phyloP scores from a whole-genome alignment of 2,797 vertebrate genomes.

The Sciurus vulgaris region DNA sequence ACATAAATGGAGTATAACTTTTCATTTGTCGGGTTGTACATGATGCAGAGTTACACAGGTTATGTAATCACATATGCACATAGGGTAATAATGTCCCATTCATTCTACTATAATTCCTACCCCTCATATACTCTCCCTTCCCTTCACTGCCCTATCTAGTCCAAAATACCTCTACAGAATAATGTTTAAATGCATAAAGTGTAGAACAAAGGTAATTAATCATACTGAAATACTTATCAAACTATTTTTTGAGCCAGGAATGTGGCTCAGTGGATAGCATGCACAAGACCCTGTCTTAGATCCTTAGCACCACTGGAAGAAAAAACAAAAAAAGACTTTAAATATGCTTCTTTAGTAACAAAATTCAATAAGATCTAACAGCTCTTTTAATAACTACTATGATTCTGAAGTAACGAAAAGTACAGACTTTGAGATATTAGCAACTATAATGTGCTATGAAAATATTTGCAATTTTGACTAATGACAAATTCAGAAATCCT shows the following conservation, averaged over 20 bases:
- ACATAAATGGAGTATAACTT: too few relatives aligned
- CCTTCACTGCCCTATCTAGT: too few relatives aligned
- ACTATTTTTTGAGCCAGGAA: not conserved
- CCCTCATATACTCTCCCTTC: too few relatives aligned
- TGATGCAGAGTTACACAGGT: too few relatives aligned
- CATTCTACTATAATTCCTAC: too few relatives aligned
- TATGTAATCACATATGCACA: too few relatives aligned
- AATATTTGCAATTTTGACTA: slow-evolving; percentile 25
- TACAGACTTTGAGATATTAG: not conserved
- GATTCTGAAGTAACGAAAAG: slow-evolving; percentile 56
- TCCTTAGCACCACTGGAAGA: not conserved
- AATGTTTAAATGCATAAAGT: slow-evolving; percentile 51
- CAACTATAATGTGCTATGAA: not conserved
- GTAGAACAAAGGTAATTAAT: slow-evolving; percentile 52
- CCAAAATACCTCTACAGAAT: too few relatives aligned
- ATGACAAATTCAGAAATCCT: slow-evolving; percentile 52
- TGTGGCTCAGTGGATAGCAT: not conserved
- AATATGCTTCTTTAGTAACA: slow-evolving; percentile 17
- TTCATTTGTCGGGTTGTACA: too few relatives aligned
- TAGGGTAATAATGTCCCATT: too few relatives aligned
- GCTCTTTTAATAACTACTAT: slow-evolving; percentile 28
- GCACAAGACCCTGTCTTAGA: too few relatives aligned
- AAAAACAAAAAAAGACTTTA: not conserved
- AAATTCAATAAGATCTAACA: slow-evolving; percentile 13
- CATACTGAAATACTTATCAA: slow-evolving; percentile 27